Evolutionary conservation across 35 echinoderm and acorn worm species (phyloP).

Genomic region (Diadema setosum): DNA sequence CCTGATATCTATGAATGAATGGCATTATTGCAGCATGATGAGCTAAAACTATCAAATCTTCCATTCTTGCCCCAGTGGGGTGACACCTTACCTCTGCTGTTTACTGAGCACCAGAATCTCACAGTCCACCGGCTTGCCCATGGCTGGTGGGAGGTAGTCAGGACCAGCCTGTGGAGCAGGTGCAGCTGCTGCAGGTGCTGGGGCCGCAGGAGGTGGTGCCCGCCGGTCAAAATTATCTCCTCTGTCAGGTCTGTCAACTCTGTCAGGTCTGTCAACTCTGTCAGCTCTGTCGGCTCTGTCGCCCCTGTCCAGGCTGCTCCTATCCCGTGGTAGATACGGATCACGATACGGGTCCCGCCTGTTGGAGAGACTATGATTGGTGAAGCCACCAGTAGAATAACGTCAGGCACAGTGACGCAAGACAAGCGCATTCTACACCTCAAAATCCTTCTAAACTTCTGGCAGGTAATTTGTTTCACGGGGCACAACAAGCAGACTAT

Average conservation of each 20-base stretch:
- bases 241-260: constrained; percentile 12
- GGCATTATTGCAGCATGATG: background rate
- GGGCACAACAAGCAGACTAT: too few species aligned
- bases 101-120: constrained; percentile 68
- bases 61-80: background rate
- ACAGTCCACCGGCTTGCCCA: constrained; percentile 62
- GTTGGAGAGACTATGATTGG: background rate
- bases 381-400: background rate
- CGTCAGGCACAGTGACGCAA: background rate
- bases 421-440: too few species aligned
- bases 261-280: too few species aligned
- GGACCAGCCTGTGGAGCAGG: background rate
- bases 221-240: background rate
- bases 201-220: background rate
- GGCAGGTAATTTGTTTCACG: too few species aligned
- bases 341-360: constrained; percentile 52
- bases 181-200: background rate
- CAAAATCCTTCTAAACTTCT: too few species aligned
- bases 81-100: constrained; percentile 54
- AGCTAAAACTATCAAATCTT: background rate
- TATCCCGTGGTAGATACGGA: background rate
- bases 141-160: background rate
- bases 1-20: too few species aligned
- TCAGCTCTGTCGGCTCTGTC: background rate
- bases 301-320: too few species aligned